Evolutionary conservation across 1,140 invertebrate genomes (phyloP).

Genomic region (Palaemon carinicauda): DNA sequence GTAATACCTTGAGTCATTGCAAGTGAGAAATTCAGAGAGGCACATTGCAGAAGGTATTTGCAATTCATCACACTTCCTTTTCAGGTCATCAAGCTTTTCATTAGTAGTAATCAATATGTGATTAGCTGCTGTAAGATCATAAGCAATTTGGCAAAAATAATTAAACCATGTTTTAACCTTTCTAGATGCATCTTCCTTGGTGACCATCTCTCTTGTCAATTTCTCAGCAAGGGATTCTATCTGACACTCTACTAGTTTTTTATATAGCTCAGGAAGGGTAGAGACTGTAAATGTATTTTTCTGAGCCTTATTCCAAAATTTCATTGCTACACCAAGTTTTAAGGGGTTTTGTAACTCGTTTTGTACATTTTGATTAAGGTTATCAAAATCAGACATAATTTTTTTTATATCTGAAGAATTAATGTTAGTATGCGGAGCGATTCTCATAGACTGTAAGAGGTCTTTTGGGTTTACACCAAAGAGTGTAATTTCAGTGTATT

Average conservation of each 20-base stretch:
- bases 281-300: not conserved
- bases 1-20: not conserved
- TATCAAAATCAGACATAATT: not conserved
- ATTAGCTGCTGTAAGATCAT: not conserved
- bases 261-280: not conserved
- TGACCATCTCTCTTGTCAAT: not conserved
- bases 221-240: not conserved
- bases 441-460: not conserved
- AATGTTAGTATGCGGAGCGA: not conserved
- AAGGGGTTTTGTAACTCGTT: not conserved
- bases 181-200: not conserved
- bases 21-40: not conserved
- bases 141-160: not conserved
- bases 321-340: not conserved
- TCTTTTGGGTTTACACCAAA: not conserved
- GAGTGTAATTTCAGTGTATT: not conserved
- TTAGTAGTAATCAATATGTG: not conserved
- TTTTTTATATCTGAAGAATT: not conserved
- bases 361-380: not conserved
- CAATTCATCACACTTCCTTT: conserved; percentile 6
- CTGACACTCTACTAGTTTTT: not conserved
- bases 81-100: not conserved
- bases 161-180: conserved; percentile 9
- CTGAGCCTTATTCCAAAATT: not conserved
- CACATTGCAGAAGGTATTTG: not conserved